These are phyloP conservation scores for Branchinecta lindahli DNA, from an alignment of 1,140 invertebrate genomes.

Conservation along the genomic window DNA sequence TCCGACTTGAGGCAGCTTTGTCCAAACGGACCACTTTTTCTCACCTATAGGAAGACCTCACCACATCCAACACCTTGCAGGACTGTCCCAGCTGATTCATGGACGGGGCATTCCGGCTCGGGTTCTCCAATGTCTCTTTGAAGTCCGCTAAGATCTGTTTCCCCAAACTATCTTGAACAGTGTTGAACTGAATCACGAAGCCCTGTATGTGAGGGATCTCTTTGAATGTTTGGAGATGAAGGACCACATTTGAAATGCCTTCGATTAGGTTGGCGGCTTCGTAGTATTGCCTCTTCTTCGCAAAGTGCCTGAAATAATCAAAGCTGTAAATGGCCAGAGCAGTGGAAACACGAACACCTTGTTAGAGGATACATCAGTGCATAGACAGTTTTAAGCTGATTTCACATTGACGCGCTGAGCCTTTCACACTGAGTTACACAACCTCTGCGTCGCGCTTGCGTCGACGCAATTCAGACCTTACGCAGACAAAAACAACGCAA, in stretches of 20 bases:
- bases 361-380: too few species aligned
- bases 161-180: conserved; percentile 67
- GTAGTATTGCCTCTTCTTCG: conserved; percentile 58
- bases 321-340: conserved; percentile 15
- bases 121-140: conserved; percentile 69
- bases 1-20: too few species aligned
- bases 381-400: too few species aligned
- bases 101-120: conserved; percentile 50
- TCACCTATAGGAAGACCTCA: conserved; percentile 75
- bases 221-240: conserved; percentile 67
- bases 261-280: conserved; percentile 91
- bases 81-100: conserved; percentile 69
- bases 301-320: conserved; percentile 32
- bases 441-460: too few species aligned
- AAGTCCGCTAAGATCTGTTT: conserved; percentile 89
- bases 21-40: conserved; percentile 12
- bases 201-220: conserved; percentile 67
- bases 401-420: too few species aligned
- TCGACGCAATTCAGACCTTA: too few species aligned
- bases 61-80: conserved; percentile 75
- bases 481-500: too few species aligned
- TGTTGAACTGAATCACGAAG: conserved; percentile 49
- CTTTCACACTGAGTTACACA: too few species aligned
- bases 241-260: conserved; percentile 86
- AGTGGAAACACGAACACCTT: too few species aligned